Conservation (phyloP, 1,140 invertebrate species). For the Drosophila persimilis region DNA sequence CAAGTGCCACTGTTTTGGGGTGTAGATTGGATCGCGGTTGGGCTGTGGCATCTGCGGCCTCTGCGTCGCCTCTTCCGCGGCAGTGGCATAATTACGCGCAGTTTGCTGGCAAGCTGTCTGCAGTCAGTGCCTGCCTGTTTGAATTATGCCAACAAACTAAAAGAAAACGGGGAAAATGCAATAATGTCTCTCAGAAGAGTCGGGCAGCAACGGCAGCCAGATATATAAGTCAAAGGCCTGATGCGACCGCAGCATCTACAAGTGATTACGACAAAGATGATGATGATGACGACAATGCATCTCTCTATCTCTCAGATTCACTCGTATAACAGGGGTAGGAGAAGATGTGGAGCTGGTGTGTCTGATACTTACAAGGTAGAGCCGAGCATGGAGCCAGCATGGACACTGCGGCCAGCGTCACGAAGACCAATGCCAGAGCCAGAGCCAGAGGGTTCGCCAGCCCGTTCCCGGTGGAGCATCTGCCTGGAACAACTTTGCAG, state of each 20-base stretch:
- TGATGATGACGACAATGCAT: slow-evolving; percentile 44
- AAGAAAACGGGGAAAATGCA: no score
- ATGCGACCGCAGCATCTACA: slow-evolving; percentile 49
- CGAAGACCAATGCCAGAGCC: slow-evolving; percentile 25
- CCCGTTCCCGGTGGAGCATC: slow-evolving; percentile 48
- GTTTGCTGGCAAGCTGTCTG: not conserved
- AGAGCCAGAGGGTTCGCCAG: slow-evolving; percentile 15
- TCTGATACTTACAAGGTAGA: slow-evolving; percentile 67
- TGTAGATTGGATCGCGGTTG: slow-evolving; percentile 35
- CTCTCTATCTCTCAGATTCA: no score
- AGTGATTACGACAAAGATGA: slow-evolving; percentile 70
- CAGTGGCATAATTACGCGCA: slow-evolving; percentile 61
- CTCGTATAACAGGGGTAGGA: slow-evolving; percentile 1
- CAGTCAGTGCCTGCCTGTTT: slow-evolving; percentile 34
- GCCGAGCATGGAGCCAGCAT: slow-evolving; percentile 66
- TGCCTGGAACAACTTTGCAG: slow-evolving; percentile 49
- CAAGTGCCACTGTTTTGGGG: slow-evolving; percentile 33
- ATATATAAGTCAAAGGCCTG: slow-evolving; percentile 73
- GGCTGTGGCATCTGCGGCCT: slow-evolving; percentile 46
- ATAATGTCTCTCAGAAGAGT: not conserved
- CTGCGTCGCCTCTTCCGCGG: no score
- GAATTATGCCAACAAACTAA: slow-evolving; percentile 60
- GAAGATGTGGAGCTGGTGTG: slow-evolving; percentile 30
- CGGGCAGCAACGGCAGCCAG: slow-evolving; percentile 27
- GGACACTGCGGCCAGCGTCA: slow-evolving; percentile 35